Evolutionary conservation across 1,140 invertebrate genomes (phyloP), one percentile per base, ranked within the genome.

Genomic region (Drosophila malerkotliana): DNA sequence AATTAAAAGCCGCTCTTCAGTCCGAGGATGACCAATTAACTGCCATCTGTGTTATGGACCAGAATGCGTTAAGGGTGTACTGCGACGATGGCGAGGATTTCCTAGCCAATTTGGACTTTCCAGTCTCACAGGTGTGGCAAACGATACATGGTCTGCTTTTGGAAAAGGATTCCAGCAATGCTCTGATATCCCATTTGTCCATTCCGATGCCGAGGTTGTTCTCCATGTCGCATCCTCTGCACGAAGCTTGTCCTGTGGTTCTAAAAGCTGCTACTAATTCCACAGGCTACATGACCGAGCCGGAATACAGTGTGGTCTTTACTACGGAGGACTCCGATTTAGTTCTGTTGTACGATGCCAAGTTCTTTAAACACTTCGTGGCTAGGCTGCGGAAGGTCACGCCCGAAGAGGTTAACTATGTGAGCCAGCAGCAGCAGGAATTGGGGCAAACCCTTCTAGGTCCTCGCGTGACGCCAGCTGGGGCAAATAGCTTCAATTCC

Each of bases 161-260:
- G 54, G 96, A 97, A 91, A 96, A 95, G 81, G 93, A 94, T 34
- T 92, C 93, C 2, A 75, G 76, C 54, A 79, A 63, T 28, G 77
- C 89, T 0, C 59, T 91, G 2, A 55, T 91, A 48, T 80, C 92
- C 48, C 74, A 90, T 60, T 45, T 90, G 26, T 75, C 82, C 18
- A 91, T 92, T 47, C 66, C 77, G 2, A 90, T 95, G 77, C 95
- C 96, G 1, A 94, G 94, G 1, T 93, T 97, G 45, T 98, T 97
- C 92, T 97, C 97, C 30, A 92, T 98, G 72, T 93, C 95, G 18
- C 97, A 98, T 94, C 97, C 97, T 1, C 92, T 98, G 30, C 96
- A 98, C 92, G 97, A 98, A 92, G 95, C 98, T 30, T 95, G 95
- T 56, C 97, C 97, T 4, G 94, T 98, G 30, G 92, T 98, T 5